phyloP scores from a whole-genome alignment of 2,888 invertebrate species.

The Chalcis sispes region DNA sequence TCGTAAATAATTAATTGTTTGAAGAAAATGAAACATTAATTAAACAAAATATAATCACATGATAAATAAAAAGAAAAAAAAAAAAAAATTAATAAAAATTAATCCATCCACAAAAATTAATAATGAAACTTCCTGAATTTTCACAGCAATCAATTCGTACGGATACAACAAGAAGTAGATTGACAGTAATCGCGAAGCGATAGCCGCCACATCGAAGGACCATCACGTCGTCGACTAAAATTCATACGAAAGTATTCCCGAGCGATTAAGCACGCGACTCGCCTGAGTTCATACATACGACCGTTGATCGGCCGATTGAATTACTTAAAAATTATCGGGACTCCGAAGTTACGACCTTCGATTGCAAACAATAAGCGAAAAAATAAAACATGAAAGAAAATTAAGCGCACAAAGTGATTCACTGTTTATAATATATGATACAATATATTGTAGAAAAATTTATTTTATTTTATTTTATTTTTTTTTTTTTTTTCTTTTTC shows the following conservation, averaged over 20 bases:
- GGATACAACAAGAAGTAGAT: constrained; percentile 82
- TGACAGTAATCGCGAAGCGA: background rate
- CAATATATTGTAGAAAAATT: background rate
- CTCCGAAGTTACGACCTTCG: constrained; percentile 19
- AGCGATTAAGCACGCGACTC: background rate
- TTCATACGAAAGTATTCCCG: constrained; percentile 39
- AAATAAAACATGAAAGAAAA: background rate
- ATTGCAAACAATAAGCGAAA: constrained; percentile 9
- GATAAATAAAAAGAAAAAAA: no score
- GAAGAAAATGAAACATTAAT: no score
- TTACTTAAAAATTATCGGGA: constrained; percentile 9
- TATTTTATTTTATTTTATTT: no score
- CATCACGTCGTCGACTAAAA: constrained; percentile 12
- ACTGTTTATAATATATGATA: background rate
- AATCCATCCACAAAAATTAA: no score
- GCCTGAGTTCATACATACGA: background rate
- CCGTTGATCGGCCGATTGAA: constrained; percentile 42
- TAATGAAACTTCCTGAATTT: no score
- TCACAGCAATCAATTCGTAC: constrained; percentile 84
- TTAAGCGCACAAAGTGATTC: constrained; percentile 13
- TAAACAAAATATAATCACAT: no score
- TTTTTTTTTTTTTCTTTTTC: no score
- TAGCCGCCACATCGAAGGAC: constrained; percentile 5
- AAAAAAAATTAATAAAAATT: no score
- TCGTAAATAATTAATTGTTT: no score